Base-by-base conservation (phyloP, 64 coral and sea anemone species). In the Acropora tenuis region DNA sequence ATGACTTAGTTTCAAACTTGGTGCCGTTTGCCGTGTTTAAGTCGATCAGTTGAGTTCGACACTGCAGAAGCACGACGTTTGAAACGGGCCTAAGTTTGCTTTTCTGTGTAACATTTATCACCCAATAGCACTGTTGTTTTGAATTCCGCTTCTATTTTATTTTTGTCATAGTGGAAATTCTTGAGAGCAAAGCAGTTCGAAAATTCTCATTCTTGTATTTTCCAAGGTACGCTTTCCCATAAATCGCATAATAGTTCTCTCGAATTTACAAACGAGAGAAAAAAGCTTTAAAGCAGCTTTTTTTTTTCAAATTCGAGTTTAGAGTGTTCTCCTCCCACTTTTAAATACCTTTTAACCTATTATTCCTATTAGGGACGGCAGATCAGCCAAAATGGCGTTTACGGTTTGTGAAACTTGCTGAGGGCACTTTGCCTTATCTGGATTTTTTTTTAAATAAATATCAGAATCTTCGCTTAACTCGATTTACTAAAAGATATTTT, bases 401-500 rank as follows among this genome's bases (percentile, higher is more conserved):
- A 8, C 72, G 65, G 65, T 66, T 71, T 66, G 43, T 16, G 45
- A 85, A 68, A 69, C n/a, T 83, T 43, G 68, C 9, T 8, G 59
- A 83, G n/a, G 60, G 43, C 80, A 69, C 66, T 65, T 85, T 30
- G 16, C 43, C 17, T 85, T 85, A 68, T 85, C 63, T 16, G 45
- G 0, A 47, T 49, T 71, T 48, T 83, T 83, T 12, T 80, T 67
- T 48, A 9, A 30, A 30, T 30, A 16, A 44, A 84, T 84, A 84
- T 84, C 60, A 47, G 6, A 44, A 84, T 55, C 72, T 58, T 85
- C 63, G 17, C 42, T 71, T 85, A 85, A 85, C 82, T 85, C 82
- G 82, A 69, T 85, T 71, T 85, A 19, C 61, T 65, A 85, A 48
- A 71, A 69, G 63, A 71, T 85, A 85, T 72, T 59, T 67, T 85